Conservation (phyloP, 2,113 vertebrate genomes). For the Noctilio leporinus region DNA sequence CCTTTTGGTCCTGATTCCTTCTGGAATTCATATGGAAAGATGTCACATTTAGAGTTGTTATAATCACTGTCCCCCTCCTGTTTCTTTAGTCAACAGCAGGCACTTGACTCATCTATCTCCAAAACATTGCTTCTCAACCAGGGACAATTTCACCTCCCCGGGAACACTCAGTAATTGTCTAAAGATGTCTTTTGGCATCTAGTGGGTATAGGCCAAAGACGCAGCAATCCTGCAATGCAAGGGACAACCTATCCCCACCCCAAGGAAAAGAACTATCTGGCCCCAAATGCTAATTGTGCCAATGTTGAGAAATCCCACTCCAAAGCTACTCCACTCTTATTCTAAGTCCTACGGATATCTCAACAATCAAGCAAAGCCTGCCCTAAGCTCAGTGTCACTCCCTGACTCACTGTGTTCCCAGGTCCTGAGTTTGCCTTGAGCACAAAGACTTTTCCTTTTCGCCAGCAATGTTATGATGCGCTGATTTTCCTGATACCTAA, state of each 20-base stretch:
- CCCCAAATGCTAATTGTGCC: neutral
- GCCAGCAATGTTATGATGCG: neutral
- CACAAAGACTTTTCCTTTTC: neutral
- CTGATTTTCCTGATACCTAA: neutral
- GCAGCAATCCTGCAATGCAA: neutral
- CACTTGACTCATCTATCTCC: neutral
- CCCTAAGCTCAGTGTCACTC: neutral
- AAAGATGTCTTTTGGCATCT: neutral
- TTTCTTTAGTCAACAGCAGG: neutral
- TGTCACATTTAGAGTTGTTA: neutral
- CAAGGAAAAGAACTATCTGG: neutral
- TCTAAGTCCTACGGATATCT: neutral
- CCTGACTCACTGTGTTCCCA: neutral
- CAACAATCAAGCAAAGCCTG: neutral
- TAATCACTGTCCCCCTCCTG: neutral
- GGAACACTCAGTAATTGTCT: neutral
- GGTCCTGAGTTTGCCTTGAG: neutral
- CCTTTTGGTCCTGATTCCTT: constrained; percentile 3
- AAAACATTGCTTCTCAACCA: neutral
- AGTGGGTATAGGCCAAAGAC: neutral
- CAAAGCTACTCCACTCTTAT: neutral
- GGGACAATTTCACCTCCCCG: neutral
- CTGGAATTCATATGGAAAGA: neutral
- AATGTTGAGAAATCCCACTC: neutral
- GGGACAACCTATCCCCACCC: neutral